Conservation (phyloP, 2,797 vertebrate genomes). For the Hydrophis major region DNA sequence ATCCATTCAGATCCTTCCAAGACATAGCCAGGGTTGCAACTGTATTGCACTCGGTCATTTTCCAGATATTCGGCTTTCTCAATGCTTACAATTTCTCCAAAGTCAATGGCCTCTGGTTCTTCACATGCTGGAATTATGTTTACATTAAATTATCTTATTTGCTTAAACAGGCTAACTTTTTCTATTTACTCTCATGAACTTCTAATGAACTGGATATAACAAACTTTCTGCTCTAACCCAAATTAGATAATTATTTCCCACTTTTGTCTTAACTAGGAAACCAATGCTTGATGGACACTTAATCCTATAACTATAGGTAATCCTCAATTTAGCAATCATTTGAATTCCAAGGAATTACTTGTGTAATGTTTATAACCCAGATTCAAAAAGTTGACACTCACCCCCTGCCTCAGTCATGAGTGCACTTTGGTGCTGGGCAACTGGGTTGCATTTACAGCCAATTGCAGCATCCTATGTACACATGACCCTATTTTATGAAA, state of each 20-base stretch:
- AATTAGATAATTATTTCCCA: neutral
- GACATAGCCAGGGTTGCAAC: neutral
- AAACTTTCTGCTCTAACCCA: neutral
- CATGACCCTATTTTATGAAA: neutral
- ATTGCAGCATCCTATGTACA: neutral
- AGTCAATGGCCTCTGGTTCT: constrained; percentile 13
- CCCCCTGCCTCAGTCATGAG: neutral
- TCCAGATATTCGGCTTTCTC: neutral
- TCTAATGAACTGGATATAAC: neutral
- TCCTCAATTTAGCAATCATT: neutral
- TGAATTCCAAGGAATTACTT: neutral
- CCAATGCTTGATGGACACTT: neutral
- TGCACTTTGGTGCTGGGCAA: neutral
- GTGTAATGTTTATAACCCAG: neutral
- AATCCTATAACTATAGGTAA: neutral
- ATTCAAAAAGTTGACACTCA: neutral
- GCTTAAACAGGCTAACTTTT: neutral
- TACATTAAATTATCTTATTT: neutral
- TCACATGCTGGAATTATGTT: constrained; percentile 21
- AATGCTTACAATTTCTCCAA: constrained; percentile 6
- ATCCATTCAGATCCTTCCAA: constrained; percentile 32
- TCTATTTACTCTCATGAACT: neutral
- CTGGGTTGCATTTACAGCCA: neutral
- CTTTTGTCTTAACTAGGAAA: neutral
- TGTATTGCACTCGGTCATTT: constrained; percentile 9